These are phyloP conservation scores for Pogonophryne albipinna DNA, from an alignment of 2,797 vertebrate genomes.

Conservation along the genomic window DNA sequence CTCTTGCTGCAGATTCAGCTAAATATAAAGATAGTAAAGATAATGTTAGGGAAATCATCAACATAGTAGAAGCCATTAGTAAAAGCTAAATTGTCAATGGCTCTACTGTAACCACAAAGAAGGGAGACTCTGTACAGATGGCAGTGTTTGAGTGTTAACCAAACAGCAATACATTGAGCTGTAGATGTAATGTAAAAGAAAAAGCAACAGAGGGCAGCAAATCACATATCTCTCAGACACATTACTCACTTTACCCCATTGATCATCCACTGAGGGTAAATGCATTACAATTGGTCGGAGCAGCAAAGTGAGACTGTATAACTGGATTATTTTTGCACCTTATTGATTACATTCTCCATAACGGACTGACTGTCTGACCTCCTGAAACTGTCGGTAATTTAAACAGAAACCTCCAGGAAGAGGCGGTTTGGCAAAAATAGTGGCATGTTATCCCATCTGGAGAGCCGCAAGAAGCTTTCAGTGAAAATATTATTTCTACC, in stretches of 20 bases:
- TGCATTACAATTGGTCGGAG: slow-evolving; percentile 50
- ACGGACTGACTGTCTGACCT: slow-evolving; percentile 40
- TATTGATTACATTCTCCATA: slow-evolving; percentile 49
- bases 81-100: slow-evolving; percentile 6
- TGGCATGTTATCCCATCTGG: slow-evolving; percentile 69
- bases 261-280: slow-evolving; percentile 49
- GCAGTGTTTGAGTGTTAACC: no score
- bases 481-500: slow-evolving; percentile 82
- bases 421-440: slow-evolving; percentile 38
- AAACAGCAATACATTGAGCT: not conserved
- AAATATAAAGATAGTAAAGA: not conserved
- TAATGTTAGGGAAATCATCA: not conserved
- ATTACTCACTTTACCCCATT: slow-evolving; percentile 14
- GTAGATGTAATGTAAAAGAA: slow-evolving; percentile 20
- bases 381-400: slow-evolving; percentile 22
- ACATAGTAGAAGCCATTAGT: not conserved
- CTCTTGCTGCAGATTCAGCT: not conserved
- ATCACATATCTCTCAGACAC: slow-evolving; percentile 25
- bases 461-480: slow-evolving; percentile 79
- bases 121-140: not conserved
- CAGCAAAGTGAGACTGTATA: slow-evolving; percentile 44
- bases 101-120: not conserved
- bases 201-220: slow-evolving; percentile 67
- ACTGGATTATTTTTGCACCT: slow-evolving; percentile 47
- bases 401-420: slow-evolving; percentile 38